Percentiles rank a stretch among this genome's conserved stretches.
phyloP scores from a whole-genome alignment of 2,113 vertebrate genomes.

The Tragelaphus scriptus region DNA sequence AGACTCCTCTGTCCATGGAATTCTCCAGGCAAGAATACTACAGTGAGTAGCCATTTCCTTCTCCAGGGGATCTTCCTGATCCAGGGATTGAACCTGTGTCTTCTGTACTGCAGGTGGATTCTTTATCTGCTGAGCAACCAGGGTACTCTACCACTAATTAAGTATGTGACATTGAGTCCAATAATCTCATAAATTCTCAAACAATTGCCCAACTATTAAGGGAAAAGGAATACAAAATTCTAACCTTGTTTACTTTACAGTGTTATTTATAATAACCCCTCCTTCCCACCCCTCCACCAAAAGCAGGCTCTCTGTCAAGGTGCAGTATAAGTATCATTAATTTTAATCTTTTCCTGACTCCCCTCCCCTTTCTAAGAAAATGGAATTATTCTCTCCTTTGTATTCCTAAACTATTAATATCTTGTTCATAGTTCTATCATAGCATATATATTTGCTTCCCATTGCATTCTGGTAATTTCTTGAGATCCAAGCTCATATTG shows the following conservation, averaged over 20 bases:
- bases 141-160: not conserved
- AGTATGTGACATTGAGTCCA: not conserved
- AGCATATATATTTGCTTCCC: not conserved
- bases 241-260: not conserved
- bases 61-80: not conserved
- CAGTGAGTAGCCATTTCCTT: not conserved
- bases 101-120: not conserved
- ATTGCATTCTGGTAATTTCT: not conserved
- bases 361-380: not conserved
- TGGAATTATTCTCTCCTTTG: not conserved
- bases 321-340: not conserved
- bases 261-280: not conserved
- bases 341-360: not conserved
- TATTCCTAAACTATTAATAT: not conserved
- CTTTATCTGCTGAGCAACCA: not conserved
- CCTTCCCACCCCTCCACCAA: not conserved
- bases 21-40: not conserved
- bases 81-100: not conserved
- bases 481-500: not conserved
- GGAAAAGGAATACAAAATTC: not conserved
- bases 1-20: not conserved
- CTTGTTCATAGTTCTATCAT: not conserved
- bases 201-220: not conserved
- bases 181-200: not conserved
- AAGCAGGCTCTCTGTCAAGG: not conserved